Conservation (phyloP, 1,140 invertebrate genomes). For the Lithobius niger region DNA sequence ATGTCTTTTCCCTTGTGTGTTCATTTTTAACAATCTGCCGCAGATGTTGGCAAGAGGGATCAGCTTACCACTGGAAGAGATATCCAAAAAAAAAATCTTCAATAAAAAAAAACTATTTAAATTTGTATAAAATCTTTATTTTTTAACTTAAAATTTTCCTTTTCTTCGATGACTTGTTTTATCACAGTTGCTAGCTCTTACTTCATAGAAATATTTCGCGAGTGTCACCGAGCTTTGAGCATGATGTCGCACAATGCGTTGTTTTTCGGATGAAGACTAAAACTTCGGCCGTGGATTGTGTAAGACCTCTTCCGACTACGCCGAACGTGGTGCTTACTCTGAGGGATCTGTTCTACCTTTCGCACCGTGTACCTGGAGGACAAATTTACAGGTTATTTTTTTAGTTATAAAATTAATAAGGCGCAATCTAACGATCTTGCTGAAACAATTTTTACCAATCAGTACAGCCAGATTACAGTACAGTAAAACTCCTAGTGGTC, state of each 20-base stretch:
- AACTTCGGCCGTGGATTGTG: neutral
- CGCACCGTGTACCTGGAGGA: neutral
- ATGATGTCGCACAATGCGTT: neutral
- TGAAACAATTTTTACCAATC: neutral
- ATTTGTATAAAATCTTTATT: too few species aligned
- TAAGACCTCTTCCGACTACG: neutral
- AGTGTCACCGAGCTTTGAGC: too few species aligned
- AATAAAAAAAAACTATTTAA: too few species aligned
- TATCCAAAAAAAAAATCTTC: too few species aligned
- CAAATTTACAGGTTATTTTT: neutral
- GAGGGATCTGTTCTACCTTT: neutral
- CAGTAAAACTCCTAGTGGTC: neutral
- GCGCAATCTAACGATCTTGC: neutral
- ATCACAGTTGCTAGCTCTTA: too few species aligned
- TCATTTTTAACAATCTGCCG: too few species aligned
- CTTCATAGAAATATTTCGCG: too few species aligned
- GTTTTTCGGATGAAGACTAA: conserved; percentile 1
- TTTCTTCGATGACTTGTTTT: too few species aligned
- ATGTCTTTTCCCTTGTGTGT: too few species aligned
- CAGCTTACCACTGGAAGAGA: too few species aligned
- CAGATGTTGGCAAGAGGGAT: too few species aligned
- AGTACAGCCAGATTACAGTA: neutral
- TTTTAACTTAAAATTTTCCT: too few species aligned
- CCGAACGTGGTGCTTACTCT: neutral
- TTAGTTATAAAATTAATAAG: neutral